Evolutionary conservation across 1,140 invertebrate species (phyloP), one percentile per base, ranked within the genome.

Genomic region (Drosophila leontia): DNA sequence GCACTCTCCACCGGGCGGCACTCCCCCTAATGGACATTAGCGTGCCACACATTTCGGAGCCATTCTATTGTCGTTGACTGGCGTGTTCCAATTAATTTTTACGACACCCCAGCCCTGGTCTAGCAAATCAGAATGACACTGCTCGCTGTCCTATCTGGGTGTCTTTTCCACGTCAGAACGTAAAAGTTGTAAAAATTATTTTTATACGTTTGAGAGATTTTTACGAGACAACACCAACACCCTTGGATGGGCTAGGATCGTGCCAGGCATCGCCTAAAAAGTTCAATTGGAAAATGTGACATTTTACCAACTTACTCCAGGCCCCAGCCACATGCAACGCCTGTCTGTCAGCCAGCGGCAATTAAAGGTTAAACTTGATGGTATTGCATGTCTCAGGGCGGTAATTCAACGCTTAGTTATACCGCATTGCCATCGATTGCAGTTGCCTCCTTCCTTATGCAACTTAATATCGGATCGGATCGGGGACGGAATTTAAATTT

Each of bases 61-160:
- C 61, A 60, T 57, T 53, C 53, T 29, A 47, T 26, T 51, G 44
- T 26, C 17, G 51, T 23, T 55, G 34, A 7, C 53, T 72, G 70
- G 78, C 65, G 79, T 84, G 64, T 71, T 79, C 81, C 78, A 88
- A 90, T 90, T 90, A 90, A 80, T 71, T 88, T 90, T 82, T 81
- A 81, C 74, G 77, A 65, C 57, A 37, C 41, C 70, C 41, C 70
- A 61, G 47, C 19, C 19, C 72, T 45, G 39, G 32, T 60, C 57
- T 42, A 62, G 74, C 75, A 78, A 78, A 78, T 78, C 60, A 56
- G 53, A 57, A 56, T 70, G 71, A 75, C 71, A 75, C 71, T 51
- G 29, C n/a, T 17, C 29, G n/a, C 50, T 12, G 9, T 11, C 29
- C 34, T 19, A 17, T 53, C 26, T 26, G 60, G 58, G 37, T 57